Base-by-base conservation (phyloP, 2,113 vertebrate species). In the Lamprotornis superbus region DNA sequence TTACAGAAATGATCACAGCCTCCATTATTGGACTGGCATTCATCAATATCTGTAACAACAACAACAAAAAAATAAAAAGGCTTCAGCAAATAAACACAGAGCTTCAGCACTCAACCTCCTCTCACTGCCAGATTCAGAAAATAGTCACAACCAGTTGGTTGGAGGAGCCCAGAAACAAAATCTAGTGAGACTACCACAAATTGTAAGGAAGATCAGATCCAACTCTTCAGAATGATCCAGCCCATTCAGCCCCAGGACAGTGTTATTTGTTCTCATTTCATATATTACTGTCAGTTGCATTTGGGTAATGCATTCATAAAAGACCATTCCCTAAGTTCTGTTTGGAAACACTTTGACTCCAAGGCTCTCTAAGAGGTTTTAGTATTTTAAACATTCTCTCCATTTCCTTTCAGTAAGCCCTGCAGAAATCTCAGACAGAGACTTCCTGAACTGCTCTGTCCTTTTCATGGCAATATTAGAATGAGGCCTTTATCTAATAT, bases 1-100 rank as follows among this genome's bases (percentile, higher is more conserved):
- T 98, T 99, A 97, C 99, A 99, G 98, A 98, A 99, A 92, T 99
- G 99, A 91, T 99, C 98, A 28, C 99, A 99, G 40, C 99, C 99
- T 67, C 99, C 99, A 3, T 99, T 99, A 96, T 95, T 98, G 80
- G 96, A 97, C 94, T 99, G 98, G 81, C 99, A 99, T 91, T 99
- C 99, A 59, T 99, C 99, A 60, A 99, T 99, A 97, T 99, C 99
- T 99, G 98, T 44, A 95, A 97, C 25, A 80, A 33, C 19, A 8
- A n/a, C 8, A 19, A 50, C 13, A 52, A 53, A 37, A 20, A 22
- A 12, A 37, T 39, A 39, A 56, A 56, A 44, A 33, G 3, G 46
- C 22, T 35, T 30, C 78, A 94, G 30, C 61, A 96, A 96, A 94
- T 90, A 83, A 96, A 75, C 79, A 83, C 75, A 69, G 47, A 16